Percentiles rank a stretch among this genome's conserved stretches.
Evolutionary conservation across 64 coral and sea anemone species (phyloP).

Genomic region (Platygyra sinensis): DNA sequence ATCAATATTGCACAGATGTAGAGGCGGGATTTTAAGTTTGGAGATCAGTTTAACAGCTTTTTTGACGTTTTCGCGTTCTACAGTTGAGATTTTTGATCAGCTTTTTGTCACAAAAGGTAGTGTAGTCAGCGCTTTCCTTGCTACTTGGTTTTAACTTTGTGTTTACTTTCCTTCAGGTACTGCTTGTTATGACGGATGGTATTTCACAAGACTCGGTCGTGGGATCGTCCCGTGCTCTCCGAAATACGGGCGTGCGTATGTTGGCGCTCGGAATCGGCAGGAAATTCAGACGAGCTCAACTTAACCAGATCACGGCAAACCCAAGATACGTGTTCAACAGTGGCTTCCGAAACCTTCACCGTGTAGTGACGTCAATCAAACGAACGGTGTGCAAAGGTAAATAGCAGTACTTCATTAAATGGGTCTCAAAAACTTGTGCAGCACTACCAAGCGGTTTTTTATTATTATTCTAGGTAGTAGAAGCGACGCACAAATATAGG

Average conservation of each 20-base stretch:
- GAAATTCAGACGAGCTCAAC: slow-evolving; percentile 40
- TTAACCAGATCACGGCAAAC: slow-evolving; percentile 56
- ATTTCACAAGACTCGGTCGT: slow-evolving; percentile 43
- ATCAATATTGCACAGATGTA: too few species aligned
- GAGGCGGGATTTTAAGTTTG: too few species aligned
- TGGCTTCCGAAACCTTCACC: slow-evolving; percentile 52
- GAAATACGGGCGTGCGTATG: slow-evolving; percentile 51
- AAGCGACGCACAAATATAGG: too few species aligned
- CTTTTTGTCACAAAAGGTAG: neutral
- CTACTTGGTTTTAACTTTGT: too few species aligned
- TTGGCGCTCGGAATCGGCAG: slow-evolving; percentile 69
- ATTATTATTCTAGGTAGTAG: too few species aligned
- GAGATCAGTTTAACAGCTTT: too few species aligned
- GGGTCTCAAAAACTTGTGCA: too few species aligned
- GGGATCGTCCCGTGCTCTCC: neutral
- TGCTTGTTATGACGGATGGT: slow-evolving; percentile 50
- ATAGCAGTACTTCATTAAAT: neutral
- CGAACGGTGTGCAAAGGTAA: slow-evolving; percentile 57
- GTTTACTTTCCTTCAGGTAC: neutral
- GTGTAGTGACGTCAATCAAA: slow-evolving; percentile 66
- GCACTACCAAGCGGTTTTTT: too few species aligned
- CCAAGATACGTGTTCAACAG: slow-evolving; percentile 66
- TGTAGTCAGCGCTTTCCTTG: neutral
- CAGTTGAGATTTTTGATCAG: too few species aligned
- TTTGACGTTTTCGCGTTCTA: too few species aligned